Conservation (phyloP, 2,797 vertebrate genomes). For the Lutjanus campechanus region DNA sequence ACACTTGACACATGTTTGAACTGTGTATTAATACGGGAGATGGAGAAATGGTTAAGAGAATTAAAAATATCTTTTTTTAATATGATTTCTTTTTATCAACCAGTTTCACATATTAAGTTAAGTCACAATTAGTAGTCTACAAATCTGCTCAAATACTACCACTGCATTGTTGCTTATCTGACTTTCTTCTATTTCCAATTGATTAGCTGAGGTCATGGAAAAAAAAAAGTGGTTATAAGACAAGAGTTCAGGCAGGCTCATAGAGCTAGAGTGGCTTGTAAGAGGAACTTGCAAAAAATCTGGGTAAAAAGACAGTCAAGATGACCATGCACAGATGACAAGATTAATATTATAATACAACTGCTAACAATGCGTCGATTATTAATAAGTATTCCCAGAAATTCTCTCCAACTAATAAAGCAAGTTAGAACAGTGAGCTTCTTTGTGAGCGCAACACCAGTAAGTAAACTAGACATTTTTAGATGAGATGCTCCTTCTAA, state of each 20-base stretch:
- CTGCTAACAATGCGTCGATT: slow-evolving; percentile 15
- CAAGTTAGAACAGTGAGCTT: slow-evolving; percentile 38
- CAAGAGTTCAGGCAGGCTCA: not conserved
- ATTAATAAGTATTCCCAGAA: slow-evolving; percentile 52
- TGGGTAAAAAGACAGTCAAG: not conserved
- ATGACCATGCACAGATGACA: slow-evolving; percentile 2
- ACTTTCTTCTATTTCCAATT: slow-evolving; percentile 15
- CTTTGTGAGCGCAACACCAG: slow-evolving; percentile 47
- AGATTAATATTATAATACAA: slow-evolving; percentile 22
- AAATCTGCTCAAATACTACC: not conserved
- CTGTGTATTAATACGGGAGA: not conserved
- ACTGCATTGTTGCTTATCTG: slow-evolving; percentile 13
- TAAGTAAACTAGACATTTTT: slow-evolving; percentile 45
- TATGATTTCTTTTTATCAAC: not conserved
- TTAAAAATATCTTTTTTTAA: not conserved
- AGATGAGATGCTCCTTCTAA: slow-evolving; percentile 39
- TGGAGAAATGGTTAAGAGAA: not conserved
- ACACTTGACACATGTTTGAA: no score
- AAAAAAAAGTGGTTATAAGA: not conserved
- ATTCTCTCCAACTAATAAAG: slow-evolving; percentile 55
- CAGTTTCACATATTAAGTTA: not conserved
- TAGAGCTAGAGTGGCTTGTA: not conserved
- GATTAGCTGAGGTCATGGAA: slow-evolving; percentile 31
- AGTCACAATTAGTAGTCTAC: not conserved
- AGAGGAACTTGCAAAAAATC: slow-evolving; percentile 3